phyloP scores from a whole-genome alignment of 2,888 invertebrate genomes.

The Lissonota sp. region DNA sequence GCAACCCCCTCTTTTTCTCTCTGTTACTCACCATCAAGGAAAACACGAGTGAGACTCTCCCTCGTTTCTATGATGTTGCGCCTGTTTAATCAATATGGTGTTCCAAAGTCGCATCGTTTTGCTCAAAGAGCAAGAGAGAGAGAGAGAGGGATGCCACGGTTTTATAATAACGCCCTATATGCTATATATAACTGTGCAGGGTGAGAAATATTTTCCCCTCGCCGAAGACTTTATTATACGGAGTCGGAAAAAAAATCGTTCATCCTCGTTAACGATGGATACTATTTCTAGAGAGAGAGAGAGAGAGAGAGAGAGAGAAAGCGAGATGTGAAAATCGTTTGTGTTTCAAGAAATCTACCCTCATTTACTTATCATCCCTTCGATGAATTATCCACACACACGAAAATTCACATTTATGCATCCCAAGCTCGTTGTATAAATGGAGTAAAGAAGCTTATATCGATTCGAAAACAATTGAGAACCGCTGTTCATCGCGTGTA shows the following conservation, averaged over 20 bases:
- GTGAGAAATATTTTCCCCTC: constrained; percentile 12
- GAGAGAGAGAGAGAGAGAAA: not conserved
- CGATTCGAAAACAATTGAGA: constrained; percentile 49
- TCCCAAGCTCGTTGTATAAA: constrained; percentile 30
- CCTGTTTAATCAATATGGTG: constrained; percentile 60
- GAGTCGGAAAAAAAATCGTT: constrained; percentile 25
- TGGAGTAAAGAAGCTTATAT: constrained; percentile 38
- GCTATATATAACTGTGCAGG: constrained; percentile 33
- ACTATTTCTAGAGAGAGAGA: constrained; percentile 10
- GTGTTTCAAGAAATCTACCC: constrained; percentile 9
- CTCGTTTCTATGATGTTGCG: constrained; percentile 49
- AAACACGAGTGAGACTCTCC: constrained; percentile 30
- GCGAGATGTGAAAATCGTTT: not conserved
- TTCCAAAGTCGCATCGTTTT: constrained; percentile 54
- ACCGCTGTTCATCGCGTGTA: constrained; percentile 52
- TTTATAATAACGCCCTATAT: constrained; percentile 35
- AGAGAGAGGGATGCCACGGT: constrained; percentile 6
- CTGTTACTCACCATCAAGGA: not conserved
- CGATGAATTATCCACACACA: constrained; percentile 13
- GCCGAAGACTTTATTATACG: constrained; percentile 19
- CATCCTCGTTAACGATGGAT: constrained; percentile 38
- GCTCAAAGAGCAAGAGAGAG: constrained; percentile 22
- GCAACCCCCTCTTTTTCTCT: not conserved
- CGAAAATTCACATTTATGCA: not conserved
- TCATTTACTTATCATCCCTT: constrained; percentile 7